Base-by-base conservation (phyloP, 92 coral and sea anemone species). In the Anthopleura xanthogrammica region DNA sequence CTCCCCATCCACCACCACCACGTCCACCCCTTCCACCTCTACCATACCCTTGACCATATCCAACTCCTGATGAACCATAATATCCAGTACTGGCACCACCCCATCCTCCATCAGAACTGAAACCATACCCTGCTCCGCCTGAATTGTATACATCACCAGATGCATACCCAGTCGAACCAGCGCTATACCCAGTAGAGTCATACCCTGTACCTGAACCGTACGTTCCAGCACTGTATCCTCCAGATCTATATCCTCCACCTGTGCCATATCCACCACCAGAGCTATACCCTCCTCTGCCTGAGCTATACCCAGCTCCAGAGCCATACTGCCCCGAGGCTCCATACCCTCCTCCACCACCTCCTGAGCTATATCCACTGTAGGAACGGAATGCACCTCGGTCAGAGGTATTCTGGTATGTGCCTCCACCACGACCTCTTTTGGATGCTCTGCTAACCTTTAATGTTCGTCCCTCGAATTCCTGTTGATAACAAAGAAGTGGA, bases 401-500 rank as follows among this genome's bases (percentile, higher is more conserved):
- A 9, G 74, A 9, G 43, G 1, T 68, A 68, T 68, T 68, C 29
- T 68, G 74, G 74, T 68, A 68, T 3, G 46, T 16, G 74, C 74
- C 41, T 68, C 74, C 74, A 9, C 74, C 74, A 12, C 74, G 41
- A 12, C 74, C 74, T 68, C 74, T 68, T 36, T 12, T 36, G 7
- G 74, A 68, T n/a, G 74, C 74, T 68, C 74, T 24, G 74, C 74
- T 68, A 36, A 68, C 74, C 74, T 68, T 68, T 11, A 68, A 7
- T 36, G 42, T 8, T 29, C 74, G 13, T 68, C 74, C 74, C 12
- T 68, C 74, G 1, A 68, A 9, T 0, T 68, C 74, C 74, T 68
- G 74, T 68, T 68, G 29, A 23, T 11, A 36, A 68, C 16, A 68
- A 29, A n/a, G 12, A 29, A 29, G 36, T 29, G 36, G 36, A 64